These are phyloP conservation scores for Charaxes varanes DNA, from an alignment of 1,140 invertebrate genomes.

Conservation along the genomic window DNA sequence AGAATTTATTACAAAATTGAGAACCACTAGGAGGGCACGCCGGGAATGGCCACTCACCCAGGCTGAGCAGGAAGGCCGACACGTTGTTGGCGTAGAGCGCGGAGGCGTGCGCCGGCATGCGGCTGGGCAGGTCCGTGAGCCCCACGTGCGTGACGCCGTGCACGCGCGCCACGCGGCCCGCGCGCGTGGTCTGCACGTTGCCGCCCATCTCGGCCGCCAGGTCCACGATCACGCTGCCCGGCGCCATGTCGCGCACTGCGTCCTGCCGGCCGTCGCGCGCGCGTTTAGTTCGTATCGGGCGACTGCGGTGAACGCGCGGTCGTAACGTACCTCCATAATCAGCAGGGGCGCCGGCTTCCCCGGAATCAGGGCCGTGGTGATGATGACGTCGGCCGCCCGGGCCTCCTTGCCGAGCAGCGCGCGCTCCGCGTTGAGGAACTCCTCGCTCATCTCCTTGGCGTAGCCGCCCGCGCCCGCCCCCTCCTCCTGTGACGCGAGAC, in stretches of 20 bases:
- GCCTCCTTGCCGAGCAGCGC: conserved; percentile 90
- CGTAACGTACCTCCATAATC: conserved; percentile 88
- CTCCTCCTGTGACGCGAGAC: no score
- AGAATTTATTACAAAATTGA: background rate
- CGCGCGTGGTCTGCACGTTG: conserved; percentile 89
- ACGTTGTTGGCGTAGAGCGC: conserved; percentile 94
- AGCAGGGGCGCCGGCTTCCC: conserved; percentile 89
- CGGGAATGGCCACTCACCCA: no score
- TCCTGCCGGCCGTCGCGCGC: no score
- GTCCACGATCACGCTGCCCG: conserved; percentile 92
- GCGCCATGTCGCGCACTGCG: conserved; percentile 90
- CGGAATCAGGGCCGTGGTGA: conserved; percentile 92
- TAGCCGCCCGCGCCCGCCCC: conserved; percentile 90
- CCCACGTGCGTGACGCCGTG: conserved; percentile 91
- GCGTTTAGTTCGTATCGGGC: no score
- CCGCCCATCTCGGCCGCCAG: conserved; percentile 92
- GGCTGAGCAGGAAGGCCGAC: conserved; percentile 88
- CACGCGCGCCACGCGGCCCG: conserved; percentile 84
- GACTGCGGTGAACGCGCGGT: no score
- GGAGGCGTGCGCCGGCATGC: conserved; percentile 90
- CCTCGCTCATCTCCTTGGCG: conserved; percentile 93
- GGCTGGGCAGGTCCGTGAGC: conserved; percentile 88
- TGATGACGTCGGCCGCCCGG: conserved; percentile 87
- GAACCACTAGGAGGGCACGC: no score
- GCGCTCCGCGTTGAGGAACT: conserved; percentile 91